Base-by-base conservation (phyloP, 2,888 invertebrate species). In the Barypeithes pellucidus region DNA sequence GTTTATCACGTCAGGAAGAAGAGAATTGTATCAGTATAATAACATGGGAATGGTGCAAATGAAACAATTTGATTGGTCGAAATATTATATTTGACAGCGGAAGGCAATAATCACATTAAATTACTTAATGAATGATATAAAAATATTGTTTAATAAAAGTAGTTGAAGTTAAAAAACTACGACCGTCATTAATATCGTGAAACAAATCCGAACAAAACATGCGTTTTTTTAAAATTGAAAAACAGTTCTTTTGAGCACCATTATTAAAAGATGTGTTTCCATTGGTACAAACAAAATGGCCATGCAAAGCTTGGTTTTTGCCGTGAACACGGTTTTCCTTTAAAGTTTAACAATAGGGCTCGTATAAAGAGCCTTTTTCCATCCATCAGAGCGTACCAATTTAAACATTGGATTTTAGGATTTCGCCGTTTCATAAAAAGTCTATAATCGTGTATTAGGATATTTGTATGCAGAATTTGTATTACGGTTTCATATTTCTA, bases 391-490 rank as follows among this genome's bases (percentile, higher is more conserved):
- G 12, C 50, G 50, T 50, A 50, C 22, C 22, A 50, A 50, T 12
- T 50, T 22, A 50, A 50, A 50, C 50, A 50, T 22, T 50, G 50
- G 22, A 50, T 50, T 50, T 50, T 12, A 50, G 20, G 11, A 50
- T 22, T 50, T 45, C 18, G 3, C 18, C 20, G 18, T 45, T 20
- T 45, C 22, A 50, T 50, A 11, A 50, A 50, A 50, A 50, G 45
- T 18, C 4, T 45, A 20, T 16, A 8, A 11, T 2, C 20, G 45
- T 45, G 8, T 4, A 45, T 16, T 45, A 18, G 45, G 18, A 16
- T 18, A 45, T 45, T 18, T 45, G 5, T 41, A 41, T 41, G 41
- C 41, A 4, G 41, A 14, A 14, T 41, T 12, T 41, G 41, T 14
- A 41, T n/a, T 41, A 5, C 2, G 12, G 2, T 41, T 41, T 41